These are phyloP conservation scores for Heliconius aoede DNA, from an alignment of 2,888 invertebrate genomes.

Conservation along the genomic window DNA sequence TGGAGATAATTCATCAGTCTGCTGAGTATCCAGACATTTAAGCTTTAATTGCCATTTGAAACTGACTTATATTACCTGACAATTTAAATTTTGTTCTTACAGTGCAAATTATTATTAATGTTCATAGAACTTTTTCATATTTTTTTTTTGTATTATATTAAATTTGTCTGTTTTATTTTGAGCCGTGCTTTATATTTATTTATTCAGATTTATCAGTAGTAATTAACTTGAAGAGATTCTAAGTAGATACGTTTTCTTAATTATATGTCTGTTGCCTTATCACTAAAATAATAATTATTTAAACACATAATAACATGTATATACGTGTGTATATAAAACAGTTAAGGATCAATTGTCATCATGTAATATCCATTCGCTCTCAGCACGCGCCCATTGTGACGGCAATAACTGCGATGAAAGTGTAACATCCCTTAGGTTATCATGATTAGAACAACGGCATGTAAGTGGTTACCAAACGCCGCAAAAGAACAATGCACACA, in stretches of 20 bases:
- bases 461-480: slow-evolving; percentile 78
- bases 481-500: slow-evolving; percentile 74
- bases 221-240: no score
- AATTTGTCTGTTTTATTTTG: no score
- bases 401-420: slow-evolving; percentile 45
- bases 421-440: slow-evolving; percentile 58
- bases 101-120: slow-evolving; percentile 12
- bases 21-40: slow-evolving; percentile 44
- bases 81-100: slow-evolving; percentile 28
- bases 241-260: no score
- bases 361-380: slow-evolving; percentile 32
- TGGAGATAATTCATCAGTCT: slow-evolving; percentile 46
- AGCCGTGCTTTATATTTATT: no score
- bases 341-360: slow-evolving; percentile 14
- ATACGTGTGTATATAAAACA: slow-evolving; percentile 1
- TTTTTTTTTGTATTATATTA: neutral
- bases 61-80: slow-evolving; percentile 39
- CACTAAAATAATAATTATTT: neutral
- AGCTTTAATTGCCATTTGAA: slow-evolving; percentile 46
- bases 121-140: neutral
- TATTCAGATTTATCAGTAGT: no score
- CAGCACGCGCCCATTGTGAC: slow-evolving; percentile 37
- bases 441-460: slow-evolving; percentile 74
- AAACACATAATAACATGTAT: no score
- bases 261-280: no score